Evolutionary conservation across 2,113 vertebrate species (phyloP).

Genomic region (Argyrosomus japonicus): DNA sequence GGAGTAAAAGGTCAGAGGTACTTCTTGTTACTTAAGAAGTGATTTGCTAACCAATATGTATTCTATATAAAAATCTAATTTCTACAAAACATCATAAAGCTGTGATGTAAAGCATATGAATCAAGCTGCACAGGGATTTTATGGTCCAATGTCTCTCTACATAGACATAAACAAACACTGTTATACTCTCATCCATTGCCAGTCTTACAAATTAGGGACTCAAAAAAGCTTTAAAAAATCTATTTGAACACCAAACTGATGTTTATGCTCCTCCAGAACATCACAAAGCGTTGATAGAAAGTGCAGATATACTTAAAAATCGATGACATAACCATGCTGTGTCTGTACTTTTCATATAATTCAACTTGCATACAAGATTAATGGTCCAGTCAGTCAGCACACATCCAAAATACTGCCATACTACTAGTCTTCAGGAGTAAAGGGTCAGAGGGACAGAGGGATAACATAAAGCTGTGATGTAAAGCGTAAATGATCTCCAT

Average conservation of each 20-base stretch:
- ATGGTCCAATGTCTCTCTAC: constrained; percentile 29
- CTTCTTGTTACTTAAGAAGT: too few species aligned
- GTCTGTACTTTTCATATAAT: constrained; percentile 51
- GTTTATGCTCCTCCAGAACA: background rate
- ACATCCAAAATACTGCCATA: constrained; percentile 14
- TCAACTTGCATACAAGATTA: constrained; percentile 16
- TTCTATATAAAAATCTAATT: background rate
- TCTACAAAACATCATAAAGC: background rate
- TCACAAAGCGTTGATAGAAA: background rate
- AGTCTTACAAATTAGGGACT: background rate
- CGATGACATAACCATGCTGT: constrained; percentile 69
- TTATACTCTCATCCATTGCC: background rate
- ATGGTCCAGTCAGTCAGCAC: constrained; percentile 24
- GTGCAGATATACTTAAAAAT: constrained; percentile 17
- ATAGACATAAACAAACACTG: constrained; percentile 9
- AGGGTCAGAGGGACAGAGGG: background rate
- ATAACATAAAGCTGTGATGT: too few species aligned
- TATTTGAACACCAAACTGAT: constrained; percentile 8
- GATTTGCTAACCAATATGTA: too few species aligned
- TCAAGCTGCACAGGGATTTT: constrained; percentile 48
- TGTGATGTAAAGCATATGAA: constrained; percentile 10
- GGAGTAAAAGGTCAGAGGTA: background rate
- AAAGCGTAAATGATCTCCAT: too few species aligned
- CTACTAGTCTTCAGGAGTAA: background rate
- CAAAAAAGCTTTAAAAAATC: background rate